These are phyloP conservation scores for Rhincodon typus DNA, from an alignment of 2,797 vertebrate genomes.

Conservation along the genomic window DNA sequence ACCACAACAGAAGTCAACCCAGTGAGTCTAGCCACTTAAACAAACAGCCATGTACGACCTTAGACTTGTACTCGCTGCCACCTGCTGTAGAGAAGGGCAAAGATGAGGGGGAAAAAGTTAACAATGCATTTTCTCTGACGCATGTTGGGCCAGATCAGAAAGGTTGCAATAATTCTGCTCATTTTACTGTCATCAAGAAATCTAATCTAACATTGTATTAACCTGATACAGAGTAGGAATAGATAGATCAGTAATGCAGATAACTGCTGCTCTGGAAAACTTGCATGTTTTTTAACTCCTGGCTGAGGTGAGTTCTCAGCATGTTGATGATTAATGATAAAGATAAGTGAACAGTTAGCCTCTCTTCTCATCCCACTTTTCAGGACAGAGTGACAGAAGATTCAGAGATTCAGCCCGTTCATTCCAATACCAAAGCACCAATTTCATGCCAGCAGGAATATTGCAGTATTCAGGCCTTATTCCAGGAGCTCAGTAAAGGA, in stretches of 20 bases:
- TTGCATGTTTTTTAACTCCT: not conserved
- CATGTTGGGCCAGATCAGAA: not conserved
- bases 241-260: not conserved
- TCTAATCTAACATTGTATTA: not conserved
- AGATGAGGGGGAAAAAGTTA: not conserved
- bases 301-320: not conserved
- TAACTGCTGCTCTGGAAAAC: not conserved
- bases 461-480: not conserved
- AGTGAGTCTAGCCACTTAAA: not conserved
- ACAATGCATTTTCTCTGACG: not conserved
- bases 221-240: not conserved
- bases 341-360: not conserved
- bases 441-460: slow-evolving; percentile 1
- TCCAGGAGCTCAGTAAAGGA: not conserved
- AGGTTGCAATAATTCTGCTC: not conserved
- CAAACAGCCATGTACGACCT: not conserved
- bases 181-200: not conserved
- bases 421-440: not conserved
- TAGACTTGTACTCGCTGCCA: not conserved
- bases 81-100: not conserved
- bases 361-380: not conserved
- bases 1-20: not conserved
- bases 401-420: not conserved
- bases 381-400: not conserved
- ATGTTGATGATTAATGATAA: not conserved